phyloP scores from a whole-genome alignment of 2,888 invertebrate species.

The Augiades crinisus region DNA sequence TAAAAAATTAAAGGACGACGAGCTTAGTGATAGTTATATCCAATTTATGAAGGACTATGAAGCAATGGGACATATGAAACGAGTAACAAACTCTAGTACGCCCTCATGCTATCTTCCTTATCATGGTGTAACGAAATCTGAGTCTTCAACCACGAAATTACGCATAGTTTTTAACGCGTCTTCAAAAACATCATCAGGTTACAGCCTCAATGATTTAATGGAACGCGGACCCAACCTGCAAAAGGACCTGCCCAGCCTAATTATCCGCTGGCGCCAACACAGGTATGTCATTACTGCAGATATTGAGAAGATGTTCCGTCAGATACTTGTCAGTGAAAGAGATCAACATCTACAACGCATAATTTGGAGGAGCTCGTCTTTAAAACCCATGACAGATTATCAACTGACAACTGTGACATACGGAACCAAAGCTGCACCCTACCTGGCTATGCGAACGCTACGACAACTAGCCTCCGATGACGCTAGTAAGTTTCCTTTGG shows the following conservation, averaged over 20 bases:
- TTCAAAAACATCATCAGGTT: not conserved
- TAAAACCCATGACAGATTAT: not conserved
- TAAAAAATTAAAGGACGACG: not conserved
- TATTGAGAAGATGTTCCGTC: constrained; percentile 17
- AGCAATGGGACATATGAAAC: not conserved
- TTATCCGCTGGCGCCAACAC: constrained; percentile 9
- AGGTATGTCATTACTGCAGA: constrained; percentile 15
- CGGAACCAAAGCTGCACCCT: not conserved
- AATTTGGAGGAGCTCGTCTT: not conserved
- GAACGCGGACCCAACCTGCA: constrained; percentile 14
- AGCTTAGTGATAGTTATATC: not conserved
- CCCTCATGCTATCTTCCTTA: not conserved
- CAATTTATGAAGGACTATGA: not conserved
- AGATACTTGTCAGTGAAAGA: not conserved
- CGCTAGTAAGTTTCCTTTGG: not conserved
- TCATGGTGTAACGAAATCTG: not conserved
- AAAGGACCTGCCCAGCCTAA: not conserved
- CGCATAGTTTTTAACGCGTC: constrained; percentile 1
- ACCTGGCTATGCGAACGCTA: not conserved
- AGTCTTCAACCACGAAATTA: not conserved
- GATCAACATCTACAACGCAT: not conserved
- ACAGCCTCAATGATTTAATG: constrained; percentile 19
- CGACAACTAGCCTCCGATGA: not conserved
- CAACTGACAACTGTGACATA: not conserved
- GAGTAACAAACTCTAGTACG: not conserved